Conservation (phyloP, 2,797 vertebrate genomes). For the Sebastes aleutianus region DNA sequence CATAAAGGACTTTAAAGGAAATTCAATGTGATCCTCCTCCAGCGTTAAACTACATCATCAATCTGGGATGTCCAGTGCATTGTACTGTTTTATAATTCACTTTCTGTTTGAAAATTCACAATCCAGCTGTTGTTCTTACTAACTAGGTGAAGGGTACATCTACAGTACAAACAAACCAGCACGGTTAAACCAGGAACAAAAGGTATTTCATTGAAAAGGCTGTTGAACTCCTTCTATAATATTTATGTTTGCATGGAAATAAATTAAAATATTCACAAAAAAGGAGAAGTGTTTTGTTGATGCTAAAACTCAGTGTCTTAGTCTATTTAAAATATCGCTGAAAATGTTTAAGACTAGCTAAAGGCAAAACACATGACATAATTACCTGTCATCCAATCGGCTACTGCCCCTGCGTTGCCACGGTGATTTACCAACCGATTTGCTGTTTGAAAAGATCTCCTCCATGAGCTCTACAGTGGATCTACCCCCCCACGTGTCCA, state of each 20-base stretch:
- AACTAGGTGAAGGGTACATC: neutral
- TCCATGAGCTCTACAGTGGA: constrained; percentile 93
- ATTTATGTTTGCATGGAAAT: neutral
- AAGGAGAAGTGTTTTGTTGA: neutral
- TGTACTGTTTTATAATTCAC: neutral
- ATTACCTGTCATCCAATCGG: constrained; percentile 73
- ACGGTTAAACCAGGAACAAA: neutral
- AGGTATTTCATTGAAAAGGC: neutral
- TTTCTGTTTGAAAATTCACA: neutral
- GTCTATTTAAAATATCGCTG: neutral
- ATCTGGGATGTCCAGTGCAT: neutral
- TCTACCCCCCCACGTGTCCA: constrained; percentile 89
- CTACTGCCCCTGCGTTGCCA: constrained; percentile 61
- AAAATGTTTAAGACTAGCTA: neutral
- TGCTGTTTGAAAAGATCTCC: constrained; percentile 85
- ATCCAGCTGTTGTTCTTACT: neutral
- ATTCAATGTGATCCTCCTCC: neutral
- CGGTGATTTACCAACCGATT: constrained; percentile 49
- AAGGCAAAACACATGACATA: neutral
- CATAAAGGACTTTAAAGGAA: neutral
- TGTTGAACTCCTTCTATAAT: neutral
- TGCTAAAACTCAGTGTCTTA: neutral
- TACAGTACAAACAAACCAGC: neutral
- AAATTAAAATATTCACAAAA: neutral
- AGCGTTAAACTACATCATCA: neutral